Conservation (phyloP, 2,888 invertebrate species). For the Laspeyria flexula region DNA sequence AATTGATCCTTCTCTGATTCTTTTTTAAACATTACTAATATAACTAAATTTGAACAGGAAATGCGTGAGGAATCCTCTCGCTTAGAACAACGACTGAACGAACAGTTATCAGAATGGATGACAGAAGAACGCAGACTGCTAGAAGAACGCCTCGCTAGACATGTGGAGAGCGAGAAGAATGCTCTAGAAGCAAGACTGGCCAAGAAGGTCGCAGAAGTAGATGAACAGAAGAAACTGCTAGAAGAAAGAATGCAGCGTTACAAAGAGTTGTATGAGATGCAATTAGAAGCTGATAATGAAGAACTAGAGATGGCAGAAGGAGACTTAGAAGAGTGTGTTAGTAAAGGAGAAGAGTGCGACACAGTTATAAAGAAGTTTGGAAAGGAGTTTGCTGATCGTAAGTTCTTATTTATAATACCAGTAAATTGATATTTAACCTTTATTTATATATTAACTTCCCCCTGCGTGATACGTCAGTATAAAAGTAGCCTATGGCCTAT, state of each 20-base stretch:
- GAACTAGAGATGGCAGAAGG: slow-evolving; percentile 59
- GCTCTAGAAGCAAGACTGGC: slow-evolving; percentile 53
- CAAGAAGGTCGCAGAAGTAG: slow-evolving; percentile 55
- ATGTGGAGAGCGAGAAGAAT: slow-evolving; percentile 47
- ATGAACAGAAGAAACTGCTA: slow-evolving; percentile 47
- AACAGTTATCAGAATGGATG: slow-evolving; percentile 55
- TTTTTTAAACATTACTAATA: too few species aligned
- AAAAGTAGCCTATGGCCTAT: too few species aligned
- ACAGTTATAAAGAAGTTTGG: slow-evolving; percentile 60
- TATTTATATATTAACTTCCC: too few species aligned
- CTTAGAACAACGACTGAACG: slow-evolving; percentile 48
- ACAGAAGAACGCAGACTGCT: slow-evolving; percentile 59
- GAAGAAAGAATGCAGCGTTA: slow-evolving; percentile 51
- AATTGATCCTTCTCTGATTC: too few species aligned
- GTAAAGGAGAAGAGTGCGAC: slow-evolving; percentile 50
- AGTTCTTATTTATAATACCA: slow-evolving; percentile 18
- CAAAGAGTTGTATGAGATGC: slow-evolving; percentile 48
- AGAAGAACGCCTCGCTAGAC: slow-evolving; percentile 64
- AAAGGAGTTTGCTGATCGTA: slow-evolving; percentile 74
- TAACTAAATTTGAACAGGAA: slow-evolving; percentile 51
- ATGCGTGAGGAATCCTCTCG: slow-evolving; percentile 51
- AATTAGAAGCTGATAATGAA: slow-evolving; percentile 48
- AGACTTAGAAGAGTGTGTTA: slow-evolving; percentile 57
- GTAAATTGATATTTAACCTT: too few species aligned
- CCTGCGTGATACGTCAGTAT: too few species aligned